Base-by-base conservation (phyloP, 2,888 invertebrate genomes). In the Erebia palarica region DNA sequence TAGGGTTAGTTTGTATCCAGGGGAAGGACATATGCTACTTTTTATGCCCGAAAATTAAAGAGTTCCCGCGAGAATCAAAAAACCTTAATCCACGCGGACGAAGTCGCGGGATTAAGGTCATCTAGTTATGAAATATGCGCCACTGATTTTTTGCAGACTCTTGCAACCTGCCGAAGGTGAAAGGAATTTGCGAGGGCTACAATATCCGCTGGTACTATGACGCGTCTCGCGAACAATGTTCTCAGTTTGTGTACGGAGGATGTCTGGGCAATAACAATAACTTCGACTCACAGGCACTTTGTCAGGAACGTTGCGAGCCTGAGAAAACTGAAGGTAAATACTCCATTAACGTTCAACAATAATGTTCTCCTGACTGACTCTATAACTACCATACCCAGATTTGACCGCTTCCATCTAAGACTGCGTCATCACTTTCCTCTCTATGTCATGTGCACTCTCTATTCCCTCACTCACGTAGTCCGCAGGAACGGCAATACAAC, bases 221-320 rank as follows among this genome's bases (percentile, higher is more conserved):
- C 86, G 85, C 94, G 0, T 95, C 95, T 0, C 94, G 96, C 58
- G 96, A 96, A 78, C 95, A 95, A 36, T 99, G 98, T 84, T 94
- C 95, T 4, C 97, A 97, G 83, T 99, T 99, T 87, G 94, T 96
- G 74, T 99, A 97, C 86, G 96, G 97, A 1, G 98, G 98, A 1
- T 99, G 99, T 84, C 95, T 98, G 70, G 99, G 98, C 60, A 99
- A 98, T 84, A 96, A 95, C 73, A 99, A 99, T 87, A 96, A 96
- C 82, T 99, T 98, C 85, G 95, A 96, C 75, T 95, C 95, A 0
- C 89, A 94, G 58, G 96, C 97, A 75, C 95, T 96, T 65, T 98
- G 98, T 83, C 95, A 96, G 81, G 86, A 94, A 67, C 94, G 95
- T 13, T 98, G 98, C 80, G 95, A 95, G 69, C 89, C 91, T 1